Percentiles rank a stretch among this genome's conserved stretches.
phyloP scores from a whole-genome alignment of 2,797 vertebrate species.

The Scolopax bukidnonensis region DNA sequence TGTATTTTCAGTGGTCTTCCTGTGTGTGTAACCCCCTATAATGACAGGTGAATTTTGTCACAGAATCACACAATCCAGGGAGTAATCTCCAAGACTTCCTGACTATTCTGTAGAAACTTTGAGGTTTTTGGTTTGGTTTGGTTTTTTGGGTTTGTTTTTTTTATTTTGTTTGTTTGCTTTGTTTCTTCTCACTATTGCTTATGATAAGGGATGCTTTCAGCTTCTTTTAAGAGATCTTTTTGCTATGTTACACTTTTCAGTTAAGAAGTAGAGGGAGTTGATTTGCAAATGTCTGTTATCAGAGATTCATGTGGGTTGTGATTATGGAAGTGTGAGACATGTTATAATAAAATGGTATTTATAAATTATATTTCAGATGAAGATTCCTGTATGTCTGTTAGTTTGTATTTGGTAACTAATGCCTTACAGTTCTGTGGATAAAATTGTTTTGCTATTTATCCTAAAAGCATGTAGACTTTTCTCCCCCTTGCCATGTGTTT shows the following conservation, averaged over 20 bases:
- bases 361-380: neutral
- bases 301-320: neutral
- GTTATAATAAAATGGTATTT: neutral
- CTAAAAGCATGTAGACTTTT: neutral
- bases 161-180: too few relatives aligned
- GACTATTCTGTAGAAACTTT: neutral
- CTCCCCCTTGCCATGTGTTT: accelerated
- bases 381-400: neutral
- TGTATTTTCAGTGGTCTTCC: neutral
- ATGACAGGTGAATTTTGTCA: neutral
- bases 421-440: neutral
- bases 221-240: neutral
- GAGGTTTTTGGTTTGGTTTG: too few relatives aligned
- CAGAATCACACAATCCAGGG: neutral
- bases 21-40: neutral
- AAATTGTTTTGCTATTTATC: neutral
- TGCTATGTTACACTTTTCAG: neutral
- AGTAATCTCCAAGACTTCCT: neutral
- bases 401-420: neutral
- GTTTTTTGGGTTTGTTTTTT: too few relatives aligned
- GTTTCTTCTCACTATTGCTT: neutral
- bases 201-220: neutral
- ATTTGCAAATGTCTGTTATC: neutral
- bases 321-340: neutral
- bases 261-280: neutral